Evolutionary conservation across 2,888 invertebrate genomes (phyloP), one percentile per base, ranked within the genome.

Genomic region (Synergus laeviventris): DNA sequence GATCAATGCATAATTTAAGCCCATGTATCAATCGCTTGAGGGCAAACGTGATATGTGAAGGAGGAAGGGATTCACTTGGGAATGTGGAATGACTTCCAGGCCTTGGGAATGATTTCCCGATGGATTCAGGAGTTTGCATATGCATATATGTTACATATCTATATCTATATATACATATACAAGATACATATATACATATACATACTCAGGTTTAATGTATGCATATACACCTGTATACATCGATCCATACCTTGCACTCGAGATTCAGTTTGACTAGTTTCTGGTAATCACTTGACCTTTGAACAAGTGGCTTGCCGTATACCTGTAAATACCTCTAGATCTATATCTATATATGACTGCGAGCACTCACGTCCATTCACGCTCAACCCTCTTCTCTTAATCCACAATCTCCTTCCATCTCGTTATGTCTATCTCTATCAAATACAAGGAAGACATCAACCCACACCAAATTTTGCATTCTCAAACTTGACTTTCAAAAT

Each of bases 101-200:
- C 88, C 87, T 87, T 83, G 83, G 88, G 88, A 87, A 86, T 88
- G 88, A 88, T 89, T 89, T 89, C 89, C 88, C 88, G 85, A 80
- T 81, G 86, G 89, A 84, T 60, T 66, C 74, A 76, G 75, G 64
- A 76, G 79, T 76, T 42, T 78, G 14, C 77, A 78, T 66, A 49
- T 38, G 39, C 74, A 49, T 54, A 24, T 45, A 66, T 16, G 42
- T 45, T 4, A 31, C 31, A 31, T 31, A 5, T 24, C 1, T 2
- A 24, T 24, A 24, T n/a, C n/a, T 49, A 16, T 56, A 24, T 49
- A 73, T 73, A 0, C 31, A 31, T 31, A 5, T 31, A 31, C 31
- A 31, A 5, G 31, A 31, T n/a, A n/a, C n/a, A n/a, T n/a, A n/a
- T n/a, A 49, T 36, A 31, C 36, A 24, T 42, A 36, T 76, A 39